Evolutionary conservation across 2,888 invertebrate species (phyloP).

Genomic region (Subacronicta megacephala): DNA sequence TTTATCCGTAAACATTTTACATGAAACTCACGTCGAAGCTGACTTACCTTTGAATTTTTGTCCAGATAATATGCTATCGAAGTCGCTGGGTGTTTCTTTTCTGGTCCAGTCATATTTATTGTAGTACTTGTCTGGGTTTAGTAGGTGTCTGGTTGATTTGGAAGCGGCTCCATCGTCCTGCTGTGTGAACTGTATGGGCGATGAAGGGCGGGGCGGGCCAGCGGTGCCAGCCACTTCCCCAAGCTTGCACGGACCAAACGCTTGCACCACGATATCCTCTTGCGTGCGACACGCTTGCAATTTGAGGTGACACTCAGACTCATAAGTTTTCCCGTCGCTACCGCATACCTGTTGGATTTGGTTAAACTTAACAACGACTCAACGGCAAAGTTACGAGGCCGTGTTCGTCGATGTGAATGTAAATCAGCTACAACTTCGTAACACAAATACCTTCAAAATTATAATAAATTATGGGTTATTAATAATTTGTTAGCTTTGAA

Average conservation of each 20-base stretch:
- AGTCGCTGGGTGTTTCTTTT: constrained; percentile 87
- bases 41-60: constrained; percentile 83
- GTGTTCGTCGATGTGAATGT: constrained; percentile 33
- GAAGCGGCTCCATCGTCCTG: constrained; percentile 94
- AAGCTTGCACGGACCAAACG: constrained; percentile 93
- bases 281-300: constrained; percentile 95
- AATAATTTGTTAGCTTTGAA: constrained; percentile 12
- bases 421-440: constrained; percentile 24
- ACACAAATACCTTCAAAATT: constrained; percentile 26
- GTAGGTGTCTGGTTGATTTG: constrained; percentile 94
- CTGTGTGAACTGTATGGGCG: constrained; percentile 94
- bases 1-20: constrained; percentile 57
- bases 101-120: constrained; percentile 90
- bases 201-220: constrained; percentile 93
- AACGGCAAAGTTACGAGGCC: constrained; percentile 27
- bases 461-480: constrained; percentile 34
- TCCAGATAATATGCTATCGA: constrained; percentile 78
- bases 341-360: constrained; percentile 91
- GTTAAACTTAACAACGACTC: constrained; percentile 34
- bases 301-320: constrained; percentile 95
- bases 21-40: constrained; percentile 23
- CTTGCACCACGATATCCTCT: constrained; percentile 93
- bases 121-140: constrained; percentile 92
- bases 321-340: constrained; percentile 94
- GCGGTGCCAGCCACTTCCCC: constrained; percentile 93